phyloP scores from a whole-genome alignment of 2,797 vertebrate species.

The Aphelocoma californica region DNA sequence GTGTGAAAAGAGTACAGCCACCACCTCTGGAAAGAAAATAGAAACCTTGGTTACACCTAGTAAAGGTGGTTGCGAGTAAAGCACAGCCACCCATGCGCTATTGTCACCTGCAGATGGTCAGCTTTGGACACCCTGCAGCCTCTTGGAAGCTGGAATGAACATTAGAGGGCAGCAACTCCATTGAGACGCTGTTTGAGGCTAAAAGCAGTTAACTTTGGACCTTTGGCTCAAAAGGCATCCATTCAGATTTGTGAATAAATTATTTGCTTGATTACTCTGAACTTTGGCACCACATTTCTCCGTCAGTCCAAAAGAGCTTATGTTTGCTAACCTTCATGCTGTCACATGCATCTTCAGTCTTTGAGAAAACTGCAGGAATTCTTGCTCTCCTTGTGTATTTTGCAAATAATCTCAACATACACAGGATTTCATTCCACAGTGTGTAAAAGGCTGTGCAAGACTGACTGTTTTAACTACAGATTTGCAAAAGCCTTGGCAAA shows the following conservation, averaged over 20 bases:
- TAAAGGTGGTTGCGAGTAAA: neutral
- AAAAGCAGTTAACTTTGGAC: neutral
- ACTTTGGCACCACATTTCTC: neutral
- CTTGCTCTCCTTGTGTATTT: neutral
- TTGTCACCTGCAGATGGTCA: neutral
- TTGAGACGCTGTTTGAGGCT: rapidly evolving
- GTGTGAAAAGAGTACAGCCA: neutral
- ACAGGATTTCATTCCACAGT: neutral
- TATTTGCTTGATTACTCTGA: neutral
- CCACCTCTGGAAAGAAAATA: neutral
- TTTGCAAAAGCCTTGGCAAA: neutral
- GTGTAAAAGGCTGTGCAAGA: neutral
- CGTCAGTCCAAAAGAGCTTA: neutral
- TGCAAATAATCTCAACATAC: neutral
- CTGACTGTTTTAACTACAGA: neutral
- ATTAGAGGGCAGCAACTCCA: constrained; percentile 1
- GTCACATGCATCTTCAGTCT: neutral
- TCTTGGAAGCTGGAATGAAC: neutral
- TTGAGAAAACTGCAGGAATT: neutral
- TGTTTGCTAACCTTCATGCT: neutral
- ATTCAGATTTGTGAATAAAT: neutral
- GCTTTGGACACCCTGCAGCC: neutral
- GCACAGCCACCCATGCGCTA: neutral
- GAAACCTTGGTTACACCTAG: neutral
- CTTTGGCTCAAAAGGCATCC: neutral